Evolutionary conservation across 2,888 invertebrate species (phyloP), one percentile per base, ranked within the genome.

Genomic region (Apodemia duryi): DNA sequence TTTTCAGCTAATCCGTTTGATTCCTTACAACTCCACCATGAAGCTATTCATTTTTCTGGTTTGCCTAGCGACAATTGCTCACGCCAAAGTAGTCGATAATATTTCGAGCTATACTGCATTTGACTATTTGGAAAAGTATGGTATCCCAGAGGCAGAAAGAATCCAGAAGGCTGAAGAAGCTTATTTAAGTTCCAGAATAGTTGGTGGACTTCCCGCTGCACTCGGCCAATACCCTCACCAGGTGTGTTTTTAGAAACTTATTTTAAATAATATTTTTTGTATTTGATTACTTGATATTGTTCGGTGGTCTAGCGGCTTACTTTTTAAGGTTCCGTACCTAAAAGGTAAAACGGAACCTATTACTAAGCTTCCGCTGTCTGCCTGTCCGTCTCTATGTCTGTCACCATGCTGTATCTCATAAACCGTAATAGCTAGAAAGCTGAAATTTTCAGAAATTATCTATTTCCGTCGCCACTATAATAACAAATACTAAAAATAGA

Each of bases 91-190:
- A 52, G 13, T 57, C 9, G 57, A 57, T 3, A 29, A 28, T 63
- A 28, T 63, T 41, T 29, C 54, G 6, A 57, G 38, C 2, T 57
- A 71, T 43, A 73, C 75, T 5, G 77, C 75, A 9, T 78, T 70
- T 68, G 81, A 81, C 46, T 84, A 82, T 72, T 71, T 81, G 29
- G 65, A 66, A 54, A 77, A 75, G 9, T 73, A 74, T 67, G 81
- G 75, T n/a, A 75, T 83, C 35, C 80, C 77, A 5, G 71, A 73
- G 62, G 83, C 76, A 2, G 78, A 83, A 65, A 68, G 74, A 63
- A 75, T 81, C 51, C 76, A 76, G 3, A 72, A 73, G 62, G 72
- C 73, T 29, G 84, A 84, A 62, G 75, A 74, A 52, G 63, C 67
- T 52, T 72, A 61, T 49, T 29, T 65, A 11, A 65, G 62, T 21